Conservation (phyloP, 2,797 vertebrate genomes). For the Takifugu rubripes region DNA sequence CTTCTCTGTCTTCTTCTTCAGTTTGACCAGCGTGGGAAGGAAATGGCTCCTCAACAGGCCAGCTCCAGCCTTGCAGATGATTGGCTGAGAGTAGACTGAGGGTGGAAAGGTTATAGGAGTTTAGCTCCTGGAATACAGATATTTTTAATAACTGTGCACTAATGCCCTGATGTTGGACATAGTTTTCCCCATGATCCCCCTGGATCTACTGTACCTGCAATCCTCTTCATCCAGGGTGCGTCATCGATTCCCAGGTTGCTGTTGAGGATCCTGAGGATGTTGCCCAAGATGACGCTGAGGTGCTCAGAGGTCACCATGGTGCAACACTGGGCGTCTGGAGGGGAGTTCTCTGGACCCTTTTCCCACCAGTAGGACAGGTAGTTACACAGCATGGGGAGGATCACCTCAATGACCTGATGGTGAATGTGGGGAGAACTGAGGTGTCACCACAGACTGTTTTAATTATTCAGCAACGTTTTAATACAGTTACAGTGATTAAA, state of each 20-base stretch:
- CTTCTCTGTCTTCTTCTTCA: constrained; percentile 95
- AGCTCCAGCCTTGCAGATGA: constrained; percentile 93
- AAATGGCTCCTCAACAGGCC: constrained; percentile 92
- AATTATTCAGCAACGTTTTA: neutral
- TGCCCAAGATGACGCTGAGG: constrained; percentile 90
- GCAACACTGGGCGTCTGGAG: constrained; percentile 78
- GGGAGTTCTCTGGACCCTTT: constrained; percentile 85
- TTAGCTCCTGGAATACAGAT: no score
- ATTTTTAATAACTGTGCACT: no score
- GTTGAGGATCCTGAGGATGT: constrained; percentile 97
- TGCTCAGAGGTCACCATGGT: constrained; percentile 93
- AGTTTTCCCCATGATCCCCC: no score
- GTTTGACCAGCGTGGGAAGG: constrained; percentile 91
- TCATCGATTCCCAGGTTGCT: constrained; percentile 97
- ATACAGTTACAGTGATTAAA: neutral
- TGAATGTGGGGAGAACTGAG: neutral
- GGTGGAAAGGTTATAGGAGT: neutral
- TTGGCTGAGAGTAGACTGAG: constrained; percentile 94
- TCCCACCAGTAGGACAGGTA: constrained; percentile 99
- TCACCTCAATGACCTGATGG: constrained; percentile 85
- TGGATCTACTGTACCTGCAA: constrained; percentile 78
- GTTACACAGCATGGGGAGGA: constrained; percentile 96
- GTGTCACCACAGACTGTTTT: neutral
- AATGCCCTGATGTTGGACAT: no score
- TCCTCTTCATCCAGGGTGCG: constrained; percentile 98